Base-by-base conservation (phyloP, 2,797 vertebrate genomes). In the Premnoplex brunnescens region DNA sequence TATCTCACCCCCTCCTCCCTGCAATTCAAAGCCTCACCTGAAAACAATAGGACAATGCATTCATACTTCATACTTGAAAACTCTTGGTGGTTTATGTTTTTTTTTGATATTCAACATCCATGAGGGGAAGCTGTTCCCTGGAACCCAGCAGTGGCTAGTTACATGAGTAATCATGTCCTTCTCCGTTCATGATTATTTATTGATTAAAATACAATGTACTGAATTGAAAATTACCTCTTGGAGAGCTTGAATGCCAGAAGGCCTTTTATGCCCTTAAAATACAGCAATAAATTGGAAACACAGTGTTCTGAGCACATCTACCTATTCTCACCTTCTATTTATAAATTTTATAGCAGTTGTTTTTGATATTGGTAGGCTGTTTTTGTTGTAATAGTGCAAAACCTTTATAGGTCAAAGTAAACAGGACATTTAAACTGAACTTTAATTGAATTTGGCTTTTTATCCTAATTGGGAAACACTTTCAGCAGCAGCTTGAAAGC, bases 371-470 rank as follows among this genome's bases (percentile, higher is more conserved):
- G 17, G 26, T 73, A 62, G 32, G 49, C 12, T 69, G 8, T 37
- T 23, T 79, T 92, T 91, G 58, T 85, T 18, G 60, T 52, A 56
- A 39, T 9, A 90, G 27, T 46, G 34, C 7, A 83, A 91, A 82
- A 34, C 3, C 10, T 74, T 73, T 67, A 63, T 51, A 63, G 55
- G 14, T 83, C 55, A 66, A 95, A 89, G 55, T 69, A 88, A 86
- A 74, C 5, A 80, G 51, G 21, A 36, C 5, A 49, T 77, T 92
- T 77, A 78, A 30, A 55, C 5, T 30, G 85, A 39, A 49, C 93
- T 93, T 92, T 93, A 93, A 91, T 91, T 77, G 85, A 72, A 44
- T 67, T 22, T 91, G 13, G 3, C 12, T 74, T 75, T 95, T 94
- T 67, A 52, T 90, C 32, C 34, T 82, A 67, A 64, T 32, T 95